Evolutionary conservation across 2,797 vertebrate genomes (phyloP).

Genomic region (Apogon hyalosoma): DNA sequence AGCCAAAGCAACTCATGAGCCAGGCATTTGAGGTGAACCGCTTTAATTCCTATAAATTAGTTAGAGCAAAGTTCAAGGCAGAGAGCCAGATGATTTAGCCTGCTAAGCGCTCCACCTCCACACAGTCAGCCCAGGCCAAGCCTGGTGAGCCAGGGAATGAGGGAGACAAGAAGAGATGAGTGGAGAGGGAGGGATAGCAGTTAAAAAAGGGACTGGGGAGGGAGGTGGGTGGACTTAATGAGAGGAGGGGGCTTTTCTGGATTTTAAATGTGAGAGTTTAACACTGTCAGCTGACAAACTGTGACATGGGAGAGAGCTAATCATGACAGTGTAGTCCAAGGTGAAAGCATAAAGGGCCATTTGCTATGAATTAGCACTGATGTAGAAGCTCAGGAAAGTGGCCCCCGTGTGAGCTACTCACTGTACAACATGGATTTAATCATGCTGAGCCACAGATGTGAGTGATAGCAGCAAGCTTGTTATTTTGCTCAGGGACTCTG

Average conservation of each 20-base stretch:
- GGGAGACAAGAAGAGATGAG: conserved; percentile 41
- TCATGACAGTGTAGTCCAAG: conserved; percentile 38
- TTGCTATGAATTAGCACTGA: conserved; percentile 68
- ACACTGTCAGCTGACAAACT: conserved; percentile 60
- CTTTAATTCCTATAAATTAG: conserved; percentile 84
- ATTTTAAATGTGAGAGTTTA: conserved; percentile 50
- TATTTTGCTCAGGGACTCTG: conserved; percentile 77
- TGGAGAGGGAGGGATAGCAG: conserved; percentile 31
- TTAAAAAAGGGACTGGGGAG: conserved; percentile 24
- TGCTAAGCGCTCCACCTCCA: conserved; percentile 75
- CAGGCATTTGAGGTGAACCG: conserved; percentile 68
- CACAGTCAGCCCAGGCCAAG: conserved; percentile 65
- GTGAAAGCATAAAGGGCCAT: conserved; percentile 67
- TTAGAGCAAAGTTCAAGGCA: conserved; percentile 80
- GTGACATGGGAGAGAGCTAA: conserved; percentile 55
- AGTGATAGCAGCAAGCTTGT: conserved; percentile 74
- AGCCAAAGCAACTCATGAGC: conserved; percentile 58
- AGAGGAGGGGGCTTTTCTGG: conserved; percentile 38
- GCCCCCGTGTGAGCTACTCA: conserved; percentile 39
- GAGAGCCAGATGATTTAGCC: conserved; percentile 79
- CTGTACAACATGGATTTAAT: conserved; percentile 73
- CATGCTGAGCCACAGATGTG: conserved; percentile 76
- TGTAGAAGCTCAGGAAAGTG: conserved; percentile 57
- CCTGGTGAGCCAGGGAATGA: conserved; percentile 48
- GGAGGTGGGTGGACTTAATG: conserved; percentile 43